phyloP scores from a whole-genome alignment of 2,888 invertebrate genomes.

The Trichopria drosophilae region DNA sequence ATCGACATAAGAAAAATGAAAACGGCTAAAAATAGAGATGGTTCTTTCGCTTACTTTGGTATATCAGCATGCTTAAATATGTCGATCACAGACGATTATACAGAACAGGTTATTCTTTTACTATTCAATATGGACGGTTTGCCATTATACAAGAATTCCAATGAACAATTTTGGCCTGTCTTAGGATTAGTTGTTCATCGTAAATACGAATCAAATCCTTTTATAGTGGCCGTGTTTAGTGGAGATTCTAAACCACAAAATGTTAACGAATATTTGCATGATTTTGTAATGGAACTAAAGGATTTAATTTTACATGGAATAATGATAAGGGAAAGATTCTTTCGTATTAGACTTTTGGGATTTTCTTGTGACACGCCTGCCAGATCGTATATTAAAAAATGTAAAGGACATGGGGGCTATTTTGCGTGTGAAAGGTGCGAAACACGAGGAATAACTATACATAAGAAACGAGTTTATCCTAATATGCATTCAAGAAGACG shows the following conservation, averaged over 20 bases:
- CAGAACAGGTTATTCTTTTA: conserved; percentile 15
- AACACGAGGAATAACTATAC: conserved; percentile 25
- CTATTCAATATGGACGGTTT: conserved; percentile 28
- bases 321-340: conserved; percentile 20
- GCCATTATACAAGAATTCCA: conserved; percentile 22
- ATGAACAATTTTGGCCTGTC: conserved; percentile 29
- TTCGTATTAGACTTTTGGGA: conserved; percentile 21
- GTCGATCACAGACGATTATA: conserved; percentile 10
- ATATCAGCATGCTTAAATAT: conserved; percentile 22
- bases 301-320: conserved; percentile 27
- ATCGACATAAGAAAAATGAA: conserved; percentile 11
- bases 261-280: conserved; percentile 25
- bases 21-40: conserved; percentile 10
- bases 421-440: conserved; percentile 34
- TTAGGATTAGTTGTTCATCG: conserved; percentile 14
- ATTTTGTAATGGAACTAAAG: conserved; percentile 31
- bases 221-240: conserved; percentile 13
- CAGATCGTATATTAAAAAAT: conserved; percentile 29
- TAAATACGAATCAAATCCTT: conserved; percentile 14
- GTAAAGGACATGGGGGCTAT: conserved; percentile 32
- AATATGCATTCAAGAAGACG: conserved; percentile 21
- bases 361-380: conserved; percentile 35
- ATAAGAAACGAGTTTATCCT: conserved; percentile 25
- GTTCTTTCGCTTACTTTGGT: conserved; percentile 25
- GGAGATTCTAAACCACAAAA: conserved; percentile 25